Evolutionary conservation across 2,888 invertebrate species (phyloP), one percentile per base, ranked within the genome.

Genomic region (Trachelus iudaicus): DNA sequence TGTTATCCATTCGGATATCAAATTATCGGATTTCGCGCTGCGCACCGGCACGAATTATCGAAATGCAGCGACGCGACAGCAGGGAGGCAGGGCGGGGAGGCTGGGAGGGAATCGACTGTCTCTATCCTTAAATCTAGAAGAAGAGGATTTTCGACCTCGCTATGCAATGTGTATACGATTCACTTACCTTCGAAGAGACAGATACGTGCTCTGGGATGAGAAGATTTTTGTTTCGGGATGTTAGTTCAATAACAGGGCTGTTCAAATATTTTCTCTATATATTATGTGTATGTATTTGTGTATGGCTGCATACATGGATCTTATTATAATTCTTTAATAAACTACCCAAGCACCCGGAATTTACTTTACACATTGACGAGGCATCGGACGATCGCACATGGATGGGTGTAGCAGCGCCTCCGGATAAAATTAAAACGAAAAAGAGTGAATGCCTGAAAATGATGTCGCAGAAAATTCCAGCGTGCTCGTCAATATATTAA

Each of bases 311-410:
- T 87, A 86, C 86, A 87, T 87, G 85, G 82, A 85, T 85, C 85
- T 85, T 86, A 86, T 84, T 82, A 84, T 83, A 88, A 88, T 87
- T 82, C 81, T 82, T 82, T 82, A 79, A 84, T 89, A 89, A 79
- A 81, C 87, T 90, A 90, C 87, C 88, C 87, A 86, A 89, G 84
- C 85, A 85, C 84, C 84, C 85, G 84, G 75, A 83, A 84, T 34
- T 34, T 31, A 69, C 40, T 15, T 15, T 15, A 15, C 11, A 15
- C 69, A 33, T 33, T 30, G 30, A 69, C 30, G 69, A 69, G 69
- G 33, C 69, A 33, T 4, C 30, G 30, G 30, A 3, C 30, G 15
- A 4, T 12, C 69, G 11, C 4, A 30, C 4, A 15, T 30, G 69
- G 15, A 69, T 69, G 69, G 15, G 34, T 34, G 73, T 15, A 33